phyloP scores from a whole-genome alignment of 2,797 vertebrate genomes.

The Scleropages formosus region DNA sequence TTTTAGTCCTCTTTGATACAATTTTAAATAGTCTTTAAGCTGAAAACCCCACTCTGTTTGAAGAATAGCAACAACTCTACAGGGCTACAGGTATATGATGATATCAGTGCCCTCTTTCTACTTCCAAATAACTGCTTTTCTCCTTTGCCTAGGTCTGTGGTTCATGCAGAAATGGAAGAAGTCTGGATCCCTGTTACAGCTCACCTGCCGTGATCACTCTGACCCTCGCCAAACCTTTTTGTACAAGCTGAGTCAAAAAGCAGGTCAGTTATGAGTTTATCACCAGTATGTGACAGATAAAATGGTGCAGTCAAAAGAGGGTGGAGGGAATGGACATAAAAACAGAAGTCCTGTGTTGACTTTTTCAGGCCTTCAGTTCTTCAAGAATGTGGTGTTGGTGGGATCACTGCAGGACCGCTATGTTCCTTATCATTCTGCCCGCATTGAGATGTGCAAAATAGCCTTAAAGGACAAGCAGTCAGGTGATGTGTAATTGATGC shows the following conservation, averaged over 20 bases:
- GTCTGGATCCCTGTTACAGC: slow-evolving; percentile 90
- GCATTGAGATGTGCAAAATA: slow-evolving; percentile 99
- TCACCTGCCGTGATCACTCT: slow-evolving; percentile 95
- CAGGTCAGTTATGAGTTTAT: slow-evolving; percentile 67
- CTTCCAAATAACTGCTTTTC: slow-evolving; percentile 27
- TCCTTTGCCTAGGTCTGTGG: slow-evolving; percentile 81
- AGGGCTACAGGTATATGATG: not conserved
- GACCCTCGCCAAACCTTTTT: slow-evolving; percentile 98
- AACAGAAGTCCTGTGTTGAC: not conserved
- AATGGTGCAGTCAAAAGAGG: too few relatives aligned
- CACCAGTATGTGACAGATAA: too few relatives aligned
- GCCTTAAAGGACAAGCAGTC: slow-evolving; percentile 98
- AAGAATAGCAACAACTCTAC: not conserved
- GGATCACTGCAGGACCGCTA: slow-evolving; percentile 97
- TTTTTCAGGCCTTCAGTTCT: slow-evolving; percentile 87
- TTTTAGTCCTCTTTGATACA: too few relatives aligned
- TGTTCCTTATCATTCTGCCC: slow-evolving; percentile 96
- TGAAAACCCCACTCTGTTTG: too few relatives aligned
- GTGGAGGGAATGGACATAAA: too few relatives aligned
- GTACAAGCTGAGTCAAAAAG: slow-evolving; percentile 98
- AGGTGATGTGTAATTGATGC: slow-evolving; percentile 67
- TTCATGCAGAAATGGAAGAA: slow-evolving; percentile 99
- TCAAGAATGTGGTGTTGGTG: slow-evolving; percentile 94
- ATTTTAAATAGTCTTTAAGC: too few relatives aligned
- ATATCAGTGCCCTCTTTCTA: not conserved